Percentiles rank a stretch among this genome's conserved stretches.
phyloP scores from a whole-genome alignment of 2,888 invertebrate genomes.

The Mimas tiliae region DNA sequence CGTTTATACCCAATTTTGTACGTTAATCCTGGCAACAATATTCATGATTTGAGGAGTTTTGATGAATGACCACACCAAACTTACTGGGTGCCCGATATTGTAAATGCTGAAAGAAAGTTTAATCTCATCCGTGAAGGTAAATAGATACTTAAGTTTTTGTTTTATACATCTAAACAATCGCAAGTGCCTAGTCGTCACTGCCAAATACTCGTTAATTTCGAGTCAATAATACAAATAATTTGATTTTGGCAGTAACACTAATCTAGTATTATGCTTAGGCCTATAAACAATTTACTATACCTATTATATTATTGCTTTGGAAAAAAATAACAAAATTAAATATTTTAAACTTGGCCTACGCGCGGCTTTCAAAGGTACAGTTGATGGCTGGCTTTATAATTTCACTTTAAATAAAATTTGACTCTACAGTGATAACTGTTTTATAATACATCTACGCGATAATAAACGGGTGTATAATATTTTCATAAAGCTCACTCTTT shows the following conservation, averaged over 20 bases:
- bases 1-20: neutral
- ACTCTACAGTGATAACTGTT: conserved; percentile 63
- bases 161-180: conserved; percentile 50
- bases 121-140: conserved; percentile 62
- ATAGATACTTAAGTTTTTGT: conserved; percentile 45
- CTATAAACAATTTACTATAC: conserved; percentile 66
- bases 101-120: conserved; percentile 77
- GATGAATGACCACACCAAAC: neutral
- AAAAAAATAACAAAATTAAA: conserved; percentile 73
- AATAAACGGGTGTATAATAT: conserved; percentile 70
- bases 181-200: conserved; percentile 64
- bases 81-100: conserved; percentile 38
- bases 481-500: conserved; percentile 82
- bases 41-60: neutral
- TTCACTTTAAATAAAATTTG: conserved; percentile 64
- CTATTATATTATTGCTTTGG: conserved; percentile 75
- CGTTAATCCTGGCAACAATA: conserved; percentile 12
- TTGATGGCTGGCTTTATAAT: conserved; percentile 74
- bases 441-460: conserved; percentile 63
- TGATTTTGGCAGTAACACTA: conserved; percentile 73
- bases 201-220: conserved; percentile 61
- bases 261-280: conserved; percentile 73
- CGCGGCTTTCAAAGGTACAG: conserved; percentile 68
- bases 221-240: conserved; percentile 56
- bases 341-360: conserved; percentile 56